Evolutionary conservation across 2,888 invertebrate species (phyloP).

Genomic region (Drosophila flavopinicola): DNA sequence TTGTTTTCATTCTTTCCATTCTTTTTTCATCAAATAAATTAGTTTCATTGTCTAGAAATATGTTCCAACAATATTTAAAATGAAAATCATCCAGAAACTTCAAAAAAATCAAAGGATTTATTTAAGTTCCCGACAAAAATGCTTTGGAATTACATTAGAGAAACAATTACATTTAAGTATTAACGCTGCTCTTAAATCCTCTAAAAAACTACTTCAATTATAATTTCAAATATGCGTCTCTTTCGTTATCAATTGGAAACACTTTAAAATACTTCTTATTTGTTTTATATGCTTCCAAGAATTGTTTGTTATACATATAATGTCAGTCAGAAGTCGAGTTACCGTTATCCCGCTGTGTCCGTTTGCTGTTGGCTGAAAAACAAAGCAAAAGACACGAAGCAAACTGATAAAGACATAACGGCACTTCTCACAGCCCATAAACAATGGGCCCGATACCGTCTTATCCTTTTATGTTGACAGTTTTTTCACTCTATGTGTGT

Average conservation of each 20-base stretch:
- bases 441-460: conserved; percentile 37
- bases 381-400: conserved; percentile 14
- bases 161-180: too few relatives aligned
- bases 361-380: conserved; percentile 9
- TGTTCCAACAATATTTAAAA: too few relatives aligned
- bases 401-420: conserved; percentile 57
- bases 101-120: too few relatives aligned
- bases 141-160: too few relatives aligned
- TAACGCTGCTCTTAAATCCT: too few relatives aligned
- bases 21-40: too few relatives aligned
- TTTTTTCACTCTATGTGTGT: conserved; percentile 17
- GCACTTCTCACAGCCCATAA: conserved; percentile 55
- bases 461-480: conserved; percentile 46
- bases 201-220: not conserved
- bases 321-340: conserved; percentile 13
- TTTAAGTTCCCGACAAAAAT: too few relatives aligned
- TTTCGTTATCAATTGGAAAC: conserved; percentile 2
- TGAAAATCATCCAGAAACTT: too few relatives aligned
- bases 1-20: too few relatives aligned
- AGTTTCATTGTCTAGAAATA: too few relatives aligned
- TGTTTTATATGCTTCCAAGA: conserved; percentile 22
- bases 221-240: not conserved
- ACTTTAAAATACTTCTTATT: conserved; percentile 12
- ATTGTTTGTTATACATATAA: conserved; percentile 42
- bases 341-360: conserved; percentile 44